A percentile compares a stretch with the other conserved stretches of the same genome.
Conservation (phyloP, 92 coral and sea anemone species). For the Phenganax marumi region DNA sequence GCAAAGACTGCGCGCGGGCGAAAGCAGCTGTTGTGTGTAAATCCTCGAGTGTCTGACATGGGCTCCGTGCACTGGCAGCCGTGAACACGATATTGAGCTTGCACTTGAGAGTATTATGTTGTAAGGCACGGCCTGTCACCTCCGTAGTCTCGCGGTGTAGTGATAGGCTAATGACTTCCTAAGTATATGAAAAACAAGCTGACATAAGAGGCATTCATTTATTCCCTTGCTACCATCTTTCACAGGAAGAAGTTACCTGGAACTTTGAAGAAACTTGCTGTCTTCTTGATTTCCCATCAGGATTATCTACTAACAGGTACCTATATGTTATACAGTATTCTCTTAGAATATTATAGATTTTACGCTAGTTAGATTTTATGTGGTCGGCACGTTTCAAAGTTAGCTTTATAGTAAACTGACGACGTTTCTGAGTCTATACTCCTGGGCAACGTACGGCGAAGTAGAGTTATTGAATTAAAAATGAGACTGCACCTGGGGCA, state of each 20-base stretch:
- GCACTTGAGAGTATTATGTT: slow-evolving; percentile 10
- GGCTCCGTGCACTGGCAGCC: background rate
- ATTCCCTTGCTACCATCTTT: background rate
- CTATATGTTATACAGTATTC: no score
- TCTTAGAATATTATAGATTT: no score
- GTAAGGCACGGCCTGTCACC: background rate
- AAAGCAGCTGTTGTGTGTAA: slow-evolving; percentile 11
- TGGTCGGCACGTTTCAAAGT: no score
- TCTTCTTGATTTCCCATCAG: background rate
- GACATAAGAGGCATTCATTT: background rate
- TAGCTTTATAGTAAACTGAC: no score
- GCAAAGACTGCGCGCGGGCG: background rate
- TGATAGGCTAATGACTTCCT: slow-evolving; percentile 13
- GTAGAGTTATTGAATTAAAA: no score
- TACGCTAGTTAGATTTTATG: no score
- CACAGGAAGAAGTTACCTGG: background rate
- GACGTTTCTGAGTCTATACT: no score
- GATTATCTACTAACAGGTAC: no score
- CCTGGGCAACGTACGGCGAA: no score
- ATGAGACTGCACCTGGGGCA: no score
- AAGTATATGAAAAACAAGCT: slow-evolving; percentile 7
- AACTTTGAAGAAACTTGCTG: background rate
- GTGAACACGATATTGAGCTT: background rate
- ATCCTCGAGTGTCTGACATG: background rate
- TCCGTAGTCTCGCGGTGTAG: background rate